Evolutionary conservation across 1,140 invertebrate species (phyloP), one percentile per base, ranked within the genome.

Genomic region (Andrena cerasifolii): DNA sequence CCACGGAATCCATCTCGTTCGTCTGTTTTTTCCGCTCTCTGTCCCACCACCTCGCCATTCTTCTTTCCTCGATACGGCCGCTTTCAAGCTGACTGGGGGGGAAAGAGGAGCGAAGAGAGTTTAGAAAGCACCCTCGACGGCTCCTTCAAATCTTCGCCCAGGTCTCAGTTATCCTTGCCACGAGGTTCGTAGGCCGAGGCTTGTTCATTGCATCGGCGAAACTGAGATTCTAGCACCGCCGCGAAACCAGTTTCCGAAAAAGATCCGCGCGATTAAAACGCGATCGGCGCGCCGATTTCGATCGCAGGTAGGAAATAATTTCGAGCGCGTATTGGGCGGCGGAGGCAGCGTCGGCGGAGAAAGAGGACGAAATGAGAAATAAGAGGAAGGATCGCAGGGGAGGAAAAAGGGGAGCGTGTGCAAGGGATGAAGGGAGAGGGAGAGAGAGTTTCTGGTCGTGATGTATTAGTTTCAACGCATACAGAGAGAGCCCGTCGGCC

Each of bases 391-490:
- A 81, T 81, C 49, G 68, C 51, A 82, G 53, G 68, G 76, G 75
- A 68, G 71, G 12, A 43, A 40, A 80, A 67, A 71, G 76, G 56
- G 67, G 62, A 78, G 40, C 56, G 33, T 18, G 36, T 14, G 40
- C 24, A n/a, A 3, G 33, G 4, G 67, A 8, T 5, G 47, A 5
- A 31, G 18, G 16, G 28, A 45, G 33, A 36, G 65, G 53, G 58
- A 78, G 67, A 68, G 61, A 74, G 63, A 75, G 68, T 74, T 65
- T 70, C 56, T 65, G 74, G 45, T 71, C 82, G 70, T 85, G 84
- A 85, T 85, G 84, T 85, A 85, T 85, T 85, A 85, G 84, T 85
- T 85, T 85, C 78, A 85, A 85, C 71, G 84, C 84, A 84, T 79
- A 85, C 80, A 81, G 56, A 78, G 78, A 65, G 73, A 54, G 67